A percentile compares a stretch with the other conserved stretches of the same genome.
Evolutionary conservation across 2,113 vertebrate species (phyloP).

Genomic region (Paramormyrops kingsleyae): DNA sequence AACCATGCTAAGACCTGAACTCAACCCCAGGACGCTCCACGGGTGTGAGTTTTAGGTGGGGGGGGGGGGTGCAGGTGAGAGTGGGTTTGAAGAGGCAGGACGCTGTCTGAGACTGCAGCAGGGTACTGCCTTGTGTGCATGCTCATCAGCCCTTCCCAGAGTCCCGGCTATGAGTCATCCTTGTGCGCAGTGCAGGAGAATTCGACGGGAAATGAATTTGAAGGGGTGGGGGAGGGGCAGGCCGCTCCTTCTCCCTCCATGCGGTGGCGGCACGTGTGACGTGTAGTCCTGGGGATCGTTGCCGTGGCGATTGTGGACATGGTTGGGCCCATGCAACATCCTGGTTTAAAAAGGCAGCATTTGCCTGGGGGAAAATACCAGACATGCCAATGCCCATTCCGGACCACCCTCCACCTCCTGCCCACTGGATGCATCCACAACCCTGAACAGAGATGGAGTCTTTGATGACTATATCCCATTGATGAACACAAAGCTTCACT

Average conservation of each 20-base stretch:
- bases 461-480: neutral
- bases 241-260: neutral
- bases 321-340: neutral
- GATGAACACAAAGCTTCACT: neutral
- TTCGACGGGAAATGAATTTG: neutral
- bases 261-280: neutral
- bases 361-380: neutral
- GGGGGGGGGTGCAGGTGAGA: neutral
- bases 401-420: neutral
- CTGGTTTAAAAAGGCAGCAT: constrained; percentile 10
- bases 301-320: constrained; percentile 21
- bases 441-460: neutral
- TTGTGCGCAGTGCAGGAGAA: constrained; percentile 24
- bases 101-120: neutral
- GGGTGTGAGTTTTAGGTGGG: neutral
- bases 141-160: neutral
- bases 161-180: constrained; percentile 25
- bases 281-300: constrained; percentile 11
- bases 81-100: neutral
- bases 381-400: neutral
- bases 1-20: neutral
- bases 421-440: neutral
- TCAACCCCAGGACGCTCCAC: neutral
- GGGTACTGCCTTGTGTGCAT: neutral
- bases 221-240: neutral